Evolutionary conservation across 2,888 invertebrate species (phyloP).

Genomic region (Meiosimyza decipiens): DNA sequence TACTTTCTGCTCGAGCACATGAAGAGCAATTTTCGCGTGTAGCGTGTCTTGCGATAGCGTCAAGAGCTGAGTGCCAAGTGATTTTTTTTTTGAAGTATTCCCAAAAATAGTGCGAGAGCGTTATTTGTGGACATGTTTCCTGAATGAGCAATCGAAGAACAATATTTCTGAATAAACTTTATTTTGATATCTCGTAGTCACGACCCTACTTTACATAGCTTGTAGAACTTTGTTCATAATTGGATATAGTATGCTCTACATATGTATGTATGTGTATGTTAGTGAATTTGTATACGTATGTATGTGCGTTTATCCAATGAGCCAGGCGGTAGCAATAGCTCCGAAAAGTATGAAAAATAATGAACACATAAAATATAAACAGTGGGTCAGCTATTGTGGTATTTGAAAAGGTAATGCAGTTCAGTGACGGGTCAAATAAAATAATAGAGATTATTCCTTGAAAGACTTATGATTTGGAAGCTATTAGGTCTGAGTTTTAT

Average conservation of each 20-base stretch:
- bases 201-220: background rate
- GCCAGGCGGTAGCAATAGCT: background rate
- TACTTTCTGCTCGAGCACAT: too few species aligned
- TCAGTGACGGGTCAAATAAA: background rate
- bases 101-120: too few species aligned
- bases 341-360: background rate
- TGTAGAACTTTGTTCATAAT: background rate
- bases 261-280: background rate
- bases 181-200: too few species aligned
- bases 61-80: too few species aligned
- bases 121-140: too few species aligned
- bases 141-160: too few species aligned
- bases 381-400: background rate
- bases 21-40: too few species aligned
- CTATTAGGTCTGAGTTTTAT: too few species aligned
- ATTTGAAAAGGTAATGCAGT: background rate
- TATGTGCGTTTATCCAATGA: background rate
- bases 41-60: too few species aligned
- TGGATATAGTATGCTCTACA: background rate
- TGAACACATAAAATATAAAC: slow-evolving; percentile 5
- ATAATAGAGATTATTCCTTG: background rate
- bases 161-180: too few species aligned
- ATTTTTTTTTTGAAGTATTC: too few species aligned
- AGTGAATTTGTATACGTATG: background rate
- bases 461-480: too few species aligned